These are phyloP conservation scores for Gallirallus australis DNA, from an alignment of 2,797 vertebrate genomes.

Conservation along the genomic window DNA sequence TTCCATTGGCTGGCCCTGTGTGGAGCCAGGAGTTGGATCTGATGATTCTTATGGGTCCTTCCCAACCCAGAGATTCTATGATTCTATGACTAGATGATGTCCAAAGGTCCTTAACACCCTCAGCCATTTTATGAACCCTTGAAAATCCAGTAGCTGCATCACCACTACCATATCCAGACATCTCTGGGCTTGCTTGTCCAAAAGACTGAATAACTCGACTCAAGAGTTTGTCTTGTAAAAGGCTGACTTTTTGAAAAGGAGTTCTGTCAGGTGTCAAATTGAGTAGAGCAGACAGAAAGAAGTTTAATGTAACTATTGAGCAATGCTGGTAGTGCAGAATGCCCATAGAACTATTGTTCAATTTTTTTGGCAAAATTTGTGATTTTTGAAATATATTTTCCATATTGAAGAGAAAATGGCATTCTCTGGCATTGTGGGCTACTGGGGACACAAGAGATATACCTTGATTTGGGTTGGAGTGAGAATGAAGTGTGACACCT, in stretches of 20 bases:
- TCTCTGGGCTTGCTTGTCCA: neutral
- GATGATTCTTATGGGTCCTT: too few relatives aligned
- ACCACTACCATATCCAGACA: neutral
- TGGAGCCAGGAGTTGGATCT: too few relatives aligned
- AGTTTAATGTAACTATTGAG: neutral
- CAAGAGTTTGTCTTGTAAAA: neutral
- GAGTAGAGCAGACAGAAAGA: neutral
- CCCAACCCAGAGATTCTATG: too few relatives aligned
- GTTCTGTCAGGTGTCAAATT: neutral
- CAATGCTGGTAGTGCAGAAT: fast-evolving
- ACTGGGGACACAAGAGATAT: neutral
- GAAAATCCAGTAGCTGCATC: neutral
- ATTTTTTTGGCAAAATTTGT: neutral
- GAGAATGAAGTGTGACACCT: neutral
- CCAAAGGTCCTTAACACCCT: neutral
- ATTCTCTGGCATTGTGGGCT: neutral
- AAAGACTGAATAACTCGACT: neutral
- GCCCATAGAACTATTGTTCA: neutral
- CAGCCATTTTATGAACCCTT: neutral
- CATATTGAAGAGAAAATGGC: neutral
- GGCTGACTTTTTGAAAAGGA: neutral
- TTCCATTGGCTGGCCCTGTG: neutral
- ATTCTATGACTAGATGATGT: neutral
- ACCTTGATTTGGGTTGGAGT: neutral
- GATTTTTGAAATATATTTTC: neutral